phyloP scores from a whole-genome alignment of 2,797 vertebrate genomes.

The Cynopterus sphinx region DNA sequence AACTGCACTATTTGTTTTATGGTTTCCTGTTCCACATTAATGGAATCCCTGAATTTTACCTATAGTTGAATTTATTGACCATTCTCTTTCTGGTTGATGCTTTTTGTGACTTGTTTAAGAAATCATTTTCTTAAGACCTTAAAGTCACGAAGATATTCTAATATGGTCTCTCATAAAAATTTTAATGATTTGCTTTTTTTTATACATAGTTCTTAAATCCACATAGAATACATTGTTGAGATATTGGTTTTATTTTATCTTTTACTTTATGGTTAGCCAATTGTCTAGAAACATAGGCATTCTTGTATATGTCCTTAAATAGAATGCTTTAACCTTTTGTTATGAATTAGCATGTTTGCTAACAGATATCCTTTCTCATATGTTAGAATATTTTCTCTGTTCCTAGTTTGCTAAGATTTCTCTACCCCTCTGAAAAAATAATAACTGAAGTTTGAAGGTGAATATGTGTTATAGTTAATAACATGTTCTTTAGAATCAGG shows the following conservation, averaged over 20 bases:
- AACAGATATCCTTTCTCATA: neutral
- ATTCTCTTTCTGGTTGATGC: neutral
- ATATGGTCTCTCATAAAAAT: neutral
- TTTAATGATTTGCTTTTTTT: neutral
- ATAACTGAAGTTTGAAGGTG: neutral
- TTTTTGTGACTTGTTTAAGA: neutral
- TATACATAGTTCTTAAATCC: neutral
- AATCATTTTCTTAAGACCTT: neutral
- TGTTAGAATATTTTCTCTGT: neutral
- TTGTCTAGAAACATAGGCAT: neutral
- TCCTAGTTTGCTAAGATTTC: neutral
- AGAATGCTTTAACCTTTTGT: neutral
- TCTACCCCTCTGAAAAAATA: neutral
- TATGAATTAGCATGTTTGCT: neutral
- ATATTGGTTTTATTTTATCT: neutral
- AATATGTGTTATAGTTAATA: neutral
- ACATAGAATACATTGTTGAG: neutral
- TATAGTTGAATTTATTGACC: neutral
- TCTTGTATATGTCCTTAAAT: neutral
- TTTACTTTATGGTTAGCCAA: neutral
- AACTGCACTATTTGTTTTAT: neutral
- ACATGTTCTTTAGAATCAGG: neutral
- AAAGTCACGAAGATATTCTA: neutral
- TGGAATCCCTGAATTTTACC: neutral
- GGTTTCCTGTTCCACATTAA: neutral